Conservation (phyloP, 1,140 invertebrate genomes). For the Solen grandis region DNA sequence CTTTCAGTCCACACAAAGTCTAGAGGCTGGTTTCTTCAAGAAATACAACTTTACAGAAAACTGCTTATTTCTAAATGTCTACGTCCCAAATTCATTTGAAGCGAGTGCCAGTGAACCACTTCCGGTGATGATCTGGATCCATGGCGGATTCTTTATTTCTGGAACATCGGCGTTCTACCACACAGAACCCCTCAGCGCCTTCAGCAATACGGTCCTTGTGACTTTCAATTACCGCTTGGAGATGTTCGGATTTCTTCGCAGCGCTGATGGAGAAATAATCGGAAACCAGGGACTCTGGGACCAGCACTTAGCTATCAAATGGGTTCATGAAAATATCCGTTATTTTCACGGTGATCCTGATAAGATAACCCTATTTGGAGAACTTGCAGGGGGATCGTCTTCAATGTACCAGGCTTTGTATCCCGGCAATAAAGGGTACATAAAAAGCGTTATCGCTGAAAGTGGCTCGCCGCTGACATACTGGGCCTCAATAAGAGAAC, state of each 20-base stretch:
- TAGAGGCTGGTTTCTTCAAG: too few species aligned
- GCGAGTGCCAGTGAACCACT: conserved; percentile 11
- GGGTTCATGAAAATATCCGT: conserved; percentile 87
- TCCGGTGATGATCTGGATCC: conserved; percentile 95
- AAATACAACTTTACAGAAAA: background rate
- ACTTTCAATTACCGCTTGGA: conserved; percentile 89
- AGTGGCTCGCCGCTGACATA: conserved; percentile 55
- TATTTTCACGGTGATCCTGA: conserved; percentile 87
- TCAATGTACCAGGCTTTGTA: conserved; percentile 53
- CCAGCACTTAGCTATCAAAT: conserved; percentile 87
- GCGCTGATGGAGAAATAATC: conserved; percentile 77
- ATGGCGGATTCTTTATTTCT: conserved; percentile 94
- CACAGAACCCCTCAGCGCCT: conserved; percentile 87
- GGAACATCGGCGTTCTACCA: conserved; percentile 96
- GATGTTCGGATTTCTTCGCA: conserved; percentile 86
- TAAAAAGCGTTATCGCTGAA: conserved; percentile 60
- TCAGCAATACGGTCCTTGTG: conserved; percentile 90
- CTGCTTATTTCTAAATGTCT: conserved; percentile 88
- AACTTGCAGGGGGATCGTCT: conserved; percentile 81
- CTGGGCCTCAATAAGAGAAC: conserved; percentile 8
- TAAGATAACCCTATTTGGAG: conserved; percentile 87
- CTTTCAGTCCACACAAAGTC: conserved; percentile 8
- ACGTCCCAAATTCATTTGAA: conserved; percentile 83
- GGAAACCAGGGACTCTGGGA: conserved; percentile 82
- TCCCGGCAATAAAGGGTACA: conserved; percentile 59